Conservation (phyloP, 2,888 invertebrate species). For the Selenia dentaria region DNA sequence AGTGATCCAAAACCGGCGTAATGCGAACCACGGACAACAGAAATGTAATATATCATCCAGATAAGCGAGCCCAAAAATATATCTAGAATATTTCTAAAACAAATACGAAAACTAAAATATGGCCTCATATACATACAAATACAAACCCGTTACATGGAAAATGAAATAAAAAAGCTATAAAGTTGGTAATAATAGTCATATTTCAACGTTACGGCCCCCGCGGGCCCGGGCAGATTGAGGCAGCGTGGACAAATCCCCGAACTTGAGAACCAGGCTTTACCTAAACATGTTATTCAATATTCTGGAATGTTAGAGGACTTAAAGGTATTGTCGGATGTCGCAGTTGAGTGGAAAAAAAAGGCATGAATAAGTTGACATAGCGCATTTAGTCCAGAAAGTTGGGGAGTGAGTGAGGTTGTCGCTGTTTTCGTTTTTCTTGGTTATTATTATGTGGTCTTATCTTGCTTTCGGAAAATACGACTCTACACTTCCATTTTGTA, state of each 20-base stretch:
- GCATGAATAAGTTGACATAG: too few species aligned
- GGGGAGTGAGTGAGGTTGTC: too few species aligned
- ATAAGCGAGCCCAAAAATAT: neutral
- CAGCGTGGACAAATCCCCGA: conserved; percentile 46
- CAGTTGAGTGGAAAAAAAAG: neutral
- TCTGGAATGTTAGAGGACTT: conserved; percentile 5
- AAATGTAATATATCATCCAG: neutral
- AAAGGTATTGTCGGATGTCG: conserved; percentile 2
- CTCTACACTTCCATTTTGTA: too few species aligned
- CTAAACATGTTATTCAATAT: conserved; percentile 20
- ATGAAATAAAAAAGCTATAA: conserved; percentile 57
- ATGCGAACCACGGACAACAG: neutral
- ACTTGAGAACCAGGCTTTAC: conserved; percentile 27
- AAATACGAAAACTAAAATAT: conserved; percentile 12
- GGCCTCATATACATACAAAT: conserved; percentile 37
- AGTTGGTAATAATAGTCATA: conserved; percentile 56
- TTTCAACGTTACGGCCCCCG: conserved; percentile 53
- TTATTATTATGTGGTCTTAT: too few species aligned
- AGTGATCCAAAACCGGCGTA: neutral
- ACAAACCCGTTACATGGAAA: conserved; percentile 44
- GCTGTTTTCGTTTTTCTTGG: too few species aligned
- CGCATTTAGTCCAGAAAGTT: too few species aligned
- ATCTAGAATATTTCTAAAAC: conserved; percentile 1
- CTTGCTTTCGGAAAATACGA: too few species aligned
- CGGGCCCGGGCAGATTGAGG: conserved; percentile 41